Evolutionary conservation across 2,797 vertebrate genomes (phyloP).

Genomic region (Delichon dasypus): DNA sequence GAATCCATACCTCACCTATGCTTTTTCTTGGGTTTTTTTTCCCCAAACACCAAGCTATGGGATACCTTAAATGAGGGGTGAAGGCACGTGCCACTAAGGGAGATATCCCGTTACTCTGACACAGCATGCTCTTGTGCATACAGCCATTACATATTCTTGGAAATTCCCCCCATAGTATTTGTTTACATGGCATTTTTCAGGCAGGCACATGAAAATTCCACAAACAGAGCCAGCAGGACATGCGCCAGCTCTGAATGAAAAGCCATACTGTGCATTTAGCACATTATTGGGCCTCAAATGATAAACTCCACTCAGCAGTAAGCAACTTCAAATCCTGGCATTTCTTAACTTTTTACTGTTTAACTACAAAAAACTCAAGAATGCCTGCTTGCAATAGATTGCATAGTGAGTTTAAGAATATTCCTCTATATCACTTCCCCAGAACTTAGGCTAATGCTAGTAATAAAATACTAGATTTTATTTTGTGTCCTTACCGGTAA

Average conservation of each 20-base stretch:
- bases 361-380: neutral
- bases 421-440: neutral
- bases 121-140: conserved; percentile 5
- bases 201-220: conserved; percentile 27
- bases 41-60: neutral
- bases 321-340: neutral
- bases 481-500: neutral
- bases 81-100: neutral
- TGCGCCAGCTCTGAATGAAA: conserved; percentile 31
- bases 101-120: neutral
- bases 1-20: neutral
- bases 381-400: neutral
- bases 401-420: neutral
- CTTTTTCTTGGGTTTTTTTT: neutral
- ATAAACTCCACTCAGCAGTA: neutral
- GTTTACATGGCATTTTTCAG: conserved; percentile 49
- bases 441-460: neutral
- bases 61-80: neutral
- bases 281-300: neutral
- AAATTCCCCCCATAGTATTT: neutral
- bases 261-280: conserved; percentile 46
- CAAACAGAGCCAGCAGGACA: conserved; percentile 6
- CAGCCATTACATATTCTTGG: neutral
- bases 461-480: neutral
- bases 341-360: neutral